Conservation (phyloP, 2,888 invertebrate species). For the Stictocephala bisonia region DNA sequence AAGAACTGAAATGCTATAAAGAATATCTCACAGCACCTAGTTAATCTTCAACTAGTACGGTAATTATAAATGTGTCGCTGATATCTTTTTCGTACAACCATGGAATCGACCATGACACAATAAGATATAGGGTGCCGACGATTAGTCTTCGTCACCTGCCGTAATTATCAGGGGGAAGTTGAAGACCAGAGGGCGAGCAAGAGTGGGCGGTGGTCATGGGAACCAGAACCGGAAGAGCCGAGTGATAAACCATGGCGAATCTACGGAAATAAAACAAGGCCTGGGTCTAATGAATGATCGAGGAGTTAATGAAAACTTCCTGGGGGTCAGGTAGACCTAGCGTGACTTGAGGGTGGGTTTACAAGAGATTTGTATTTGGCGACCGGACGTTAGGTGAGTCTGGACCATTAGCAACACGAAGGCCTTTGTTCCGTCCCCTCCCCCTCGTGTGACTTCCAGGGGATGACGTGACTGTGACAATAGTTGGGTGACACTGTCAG, state of each 20-base stretch:
- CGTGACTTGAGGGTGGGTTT: conserved; percentile 16
- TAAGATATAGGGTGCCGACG: background rate
- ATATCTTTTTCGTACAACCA: background rate
- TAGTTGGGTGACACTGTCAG: too few species aligned
- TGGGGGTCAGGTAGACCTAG: background rate
- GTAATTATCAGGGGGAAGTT: background rate
- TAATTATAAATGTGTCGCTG: too few species aligned
- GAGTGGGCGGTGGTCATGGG: conserved; percentile 6
- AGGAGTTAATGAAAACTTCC: conserved; percentile 34
- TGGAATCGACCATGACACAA: background rate
- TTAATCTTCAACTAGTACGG: too few species aligned
- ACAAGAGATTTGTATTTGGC: conserved; percentile 35
- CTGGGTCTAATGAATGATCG: conserved; percentile 31
- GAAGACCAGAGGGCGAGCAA: background rate
- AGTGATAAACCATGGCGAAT: conserved; percentile 37
- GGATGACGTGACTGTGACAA: background rate
- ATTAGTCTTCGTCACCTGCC: background rate
- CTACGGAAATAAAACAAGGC: conserved; percentile 44
- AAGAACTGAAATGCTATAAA: too few species aligned
- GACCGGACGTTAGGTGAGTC: background rate
- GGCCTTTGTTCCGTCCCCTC: conserved; percentile 37
- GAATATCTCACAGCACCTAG: too few species aligned
- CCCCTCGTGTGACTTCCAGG: background rate
- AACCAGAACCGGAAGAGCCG: conserved; percentile 8
- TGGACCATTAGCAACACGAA: conserved; percentile 22